Evolutionary conservation across 2,888 invertebrate genomes (phyloP), one percentile per base, ranked within the genome.

Genomic region (Emmelina monodactyla): DNA sequence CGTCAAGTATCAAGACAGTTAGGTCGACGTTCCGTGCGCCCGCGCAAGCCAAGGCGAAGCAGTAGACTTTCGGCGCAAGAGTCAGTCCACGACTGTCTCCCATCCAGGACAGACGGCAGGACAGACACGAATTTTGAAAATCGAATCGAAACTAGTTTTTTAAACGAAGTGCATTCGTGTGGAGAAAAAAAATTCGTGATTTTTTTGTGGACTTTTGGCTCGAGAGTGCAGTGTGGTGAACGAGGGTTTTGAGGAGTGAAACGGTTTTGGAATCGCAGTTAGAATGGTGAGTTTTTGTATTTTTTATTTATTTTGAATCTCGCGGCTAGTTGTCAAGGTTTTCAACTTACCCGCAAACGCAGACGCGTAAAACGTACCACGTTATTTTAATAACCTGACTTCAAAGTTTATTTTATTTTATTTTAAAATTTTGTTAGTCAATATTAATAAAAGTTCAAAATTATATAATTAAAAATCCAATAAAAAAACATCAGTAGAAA

Each of bases 51-150:
- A n/a, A n/a, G n/a, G n/a, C n/a, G n/a, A n/a, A n/a, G n/a, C n/a
- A n/a, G n/a, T n/a, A n/a, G n/a, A 62, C 66, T 71, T 71, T 69
- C 62, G 60, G 61, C 40, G 50, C 46, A 47, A 40, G 54, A 53
- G 56, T 59, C 73, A 79, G 78, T 79, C 73, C 70, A 65, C 65
- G 58, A 66, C 69, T 67, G 76, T 73, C 76, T 69, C 53, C 63
- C 66, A 50, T 48, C 41, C 49, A 52, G 51, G 66, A 65, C 71
- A 71, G 76, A 67, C 78, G 69, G 59, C 50, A 61, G 65, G 72
- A 66, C 69, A 53, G 59, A 51, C 47, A 62, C 25, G n/a, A 25
- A 25, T 25, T 25, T 25, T 25, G 3, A 25, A 25, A 25, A 25
- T 25, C 25, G 25, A 25, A 25, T 11, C 49, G 49, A 53, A 44